Percentiles rank a stretch among this genome's conserved stretches.
These are phyloP conservation scores for Emydocephalus ijimae DNA, from an alignment of 2,113 vertebrate species.

Conservation along the genomic window DNA sequence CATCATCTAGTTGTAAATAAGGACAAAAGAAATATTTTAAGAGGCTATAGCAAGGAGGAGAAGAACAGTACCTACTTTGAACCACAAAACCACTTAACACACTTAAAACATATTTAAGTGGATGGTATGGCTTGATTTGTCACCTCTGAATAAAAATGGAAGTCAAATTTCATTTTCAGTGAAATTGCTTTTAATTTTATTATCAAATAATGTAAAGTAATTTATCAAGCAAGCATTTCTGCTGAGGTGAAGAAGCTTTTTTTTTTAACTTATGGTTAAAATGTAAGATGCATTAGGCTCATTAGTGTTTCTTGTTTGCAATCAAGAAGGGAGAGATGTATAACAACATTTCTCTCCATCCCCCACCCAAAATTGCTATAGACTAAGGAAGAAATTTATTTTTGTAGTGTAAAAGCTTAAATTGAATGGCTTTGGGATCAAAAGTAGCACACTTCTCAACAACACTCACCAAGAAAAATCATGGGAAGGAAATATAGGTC, in stretches of 20 bases:
- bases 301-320: not conserved
- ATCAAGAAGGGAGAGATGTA: not conserved
- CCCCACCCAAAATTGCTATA: not conserved
- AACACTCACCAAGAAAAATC: not conserved
- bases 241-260: not conserved
- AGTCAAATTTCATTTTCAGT: conserved; percentile 23
- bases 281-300: not conserved
- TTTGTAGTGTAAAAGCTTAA: not conserved
- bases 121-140: conserved; percentile 4
- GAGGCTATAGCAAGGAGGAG: conserved; percentile 14
- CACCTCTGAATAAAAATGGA: conserved; percentile 32
- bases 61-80: conserved; percentile 15
- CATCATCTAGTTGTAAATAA: conserved; percentile 8
- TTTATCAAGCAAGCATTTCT: conserved; percentile 35
- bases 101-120: conserved; percentile 17
- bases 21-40: conserved; percentile 31
- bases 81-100: not conserved
- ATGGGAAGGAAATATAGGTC: not conserved
- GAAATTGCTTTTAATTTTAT: conserved; percentile 39
- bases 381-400: not conserved
- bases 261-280: not conserved
- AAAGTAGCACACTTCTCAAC: not conserved
- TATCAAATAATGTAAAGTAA: conserved; percentile 21
- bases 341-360: not conserved
- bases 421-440: not conserved